phyloP scores from a whole-genome alignment of 2,113 vertebrate genomes.

The Tiliqua scincoides region DNA sequence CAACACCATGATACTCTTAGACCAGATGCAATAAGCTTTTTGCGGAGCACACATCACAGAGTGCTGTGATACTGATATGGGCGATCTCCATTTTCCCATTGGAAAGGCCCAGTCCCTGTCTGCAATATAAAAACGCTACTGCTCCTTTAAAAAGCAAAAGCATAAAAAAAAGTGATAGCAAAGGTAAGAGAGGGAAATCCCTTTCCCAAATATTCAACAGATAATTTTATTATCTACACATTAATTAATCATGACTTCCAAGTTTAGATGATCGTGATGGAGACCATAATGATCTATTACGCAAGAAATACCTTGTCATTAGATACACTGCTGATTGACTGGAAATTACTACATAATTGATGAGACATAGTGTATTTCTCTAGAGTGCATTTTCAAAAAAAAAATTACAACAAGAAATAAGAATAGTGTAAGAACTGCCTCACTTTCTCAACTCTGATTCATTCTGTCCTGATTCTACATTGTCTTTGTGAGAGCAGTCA shows the following conservation, averaged over 20 bases:
- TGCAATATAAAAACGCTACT: neutral
- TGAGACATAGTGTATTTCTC: neutral
- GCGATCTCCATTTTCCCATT: constrained; percentile 28
- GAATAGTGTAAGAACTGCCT: neutral
- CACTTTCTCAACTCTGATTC: neutral
- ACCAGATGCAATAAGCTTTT: neutral
- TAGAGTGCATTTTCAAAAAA: neutral
- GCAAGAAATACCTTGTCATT: constrained; percentile 8
- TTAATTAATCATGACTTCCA: neutral
- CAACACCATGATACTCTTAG: neutral
- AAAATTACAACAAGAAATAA: neutral
- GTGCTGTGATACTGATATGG: neutral
- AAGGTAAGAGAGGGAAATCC: neutral
- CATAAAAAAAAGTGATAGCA: neutral
- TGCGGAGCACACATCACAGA: neutral
- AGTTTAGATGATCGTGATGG: neutral
- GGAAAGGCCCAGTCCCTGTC: neutral
- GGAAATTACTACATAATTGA: neutral
- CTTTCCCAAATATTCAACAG: constrained; percentile 9
- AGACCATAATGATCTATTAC: neutral
- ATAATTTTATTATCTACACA: constrained; percentile 1
- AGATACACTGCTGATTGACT: constrained; percentile 18
- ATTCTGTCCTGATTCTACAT: neutral
- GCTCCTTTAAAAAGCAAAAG: neutral
- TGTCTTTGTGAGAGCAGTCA: neutral